phyloP scores from a whole-genome alignment of 2,113 vertebrate genomes.

The Anser brachyrhynchus region DNA sequence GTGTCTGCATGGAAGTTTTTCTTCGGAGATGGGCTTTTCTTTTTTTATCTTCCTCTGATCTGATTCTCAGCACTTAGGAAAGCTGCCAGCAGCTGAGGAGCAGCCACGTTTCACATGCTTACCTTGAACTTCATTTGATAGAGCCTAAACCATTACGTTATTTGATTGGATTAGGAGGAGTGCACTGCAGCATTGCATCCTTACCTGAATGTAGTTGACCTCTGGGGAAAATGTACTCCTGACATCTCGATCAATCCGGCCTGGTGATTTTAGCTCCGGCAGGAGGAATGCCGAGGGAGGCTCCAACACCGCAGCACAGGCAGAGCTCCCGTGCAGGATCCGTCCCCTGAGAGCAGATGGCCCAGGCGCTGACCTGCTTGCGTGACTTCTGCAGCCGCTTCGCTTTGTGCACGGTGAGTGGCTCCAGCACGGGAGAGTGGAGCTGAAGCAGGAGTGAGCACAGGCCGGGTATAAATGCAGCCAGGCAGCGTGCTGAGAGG shows the following conservation, averaged over 20 bases:
- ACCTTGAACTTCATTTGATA: conserved; percentile 49
- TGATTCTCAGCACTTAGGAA: conserved; percentile 37
- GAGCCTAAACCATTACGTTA: not conserved
- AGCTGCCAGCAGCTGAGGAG: conserved; percentile 35
- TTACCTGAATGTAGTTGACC: conserved; percentile 32
- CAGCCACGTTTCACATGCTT: conserved; percentile 30
- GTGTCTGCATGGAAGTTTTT: not conserved
- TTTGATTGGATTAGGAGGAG: conserved; percentile 33
- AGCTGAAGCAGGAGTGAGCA: not conserved
- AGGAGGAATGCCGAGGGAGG: not conserved
- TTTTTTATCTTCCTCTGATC: not conserved
- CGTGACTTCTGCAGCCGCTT: not conserved
- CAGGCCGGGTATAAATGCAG: not conserved
- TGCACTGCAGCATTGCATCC: conserved; percentile 14
- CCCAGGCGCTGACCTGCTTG: not conserved
- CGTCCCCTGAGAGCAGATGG: fast-evolving
- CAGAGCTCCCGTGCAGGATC: not conserved
- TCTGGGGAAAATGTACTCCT: not conserved
- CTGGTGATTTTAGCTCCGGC: not conserved
- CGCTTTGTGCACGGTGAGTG: conserved; percentile 1
- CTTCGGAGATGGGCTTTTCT: not conserved
- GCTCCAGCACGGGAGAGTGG: fast-evolving
- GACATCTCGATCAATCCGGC: not conserved
- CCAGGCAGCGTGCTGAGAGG: not conserved
- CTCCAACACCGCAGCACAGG: not conserved